phyloP scores from a whole-genome alignment of 2,113 vertebrate species.

The Bubo scandiacus region DNA sequence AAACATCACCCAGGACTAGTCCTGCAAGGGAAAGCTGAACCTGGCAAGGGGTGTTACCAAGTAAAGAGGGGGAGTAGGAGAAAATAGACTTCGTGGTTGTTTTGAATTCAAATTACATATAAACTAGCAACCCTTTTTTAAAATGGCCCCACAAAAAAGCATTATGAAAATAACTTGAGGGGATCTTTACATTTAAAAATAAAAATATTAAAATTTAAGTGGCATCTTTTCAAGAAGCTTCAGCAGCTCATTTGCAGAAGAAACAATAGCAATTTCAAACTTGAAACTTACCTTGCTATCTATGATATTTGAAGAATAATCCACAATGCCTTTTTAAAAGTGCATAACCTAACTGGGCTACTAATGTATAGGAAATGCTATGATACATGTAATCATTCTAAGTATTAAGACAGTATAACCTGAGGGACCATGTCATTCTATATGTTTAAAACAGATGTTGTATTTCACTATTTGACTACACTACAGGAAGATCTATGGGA shows the following conservation, averaged over 20 bases:
- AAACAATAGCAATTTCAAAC: not conserved
- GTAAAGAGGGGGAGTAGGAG: rapidly evolving
- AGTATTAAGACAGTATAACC: no score
- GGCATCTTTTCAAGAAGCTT: not conserved
- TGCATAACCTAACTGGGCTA: not conserved
- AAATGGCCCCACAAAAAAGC: not conserved
- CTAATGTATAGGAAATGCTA: rapidly evolving
- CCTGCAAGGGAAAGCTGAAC: not conserved
- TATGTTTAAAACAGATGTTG: not conserved
- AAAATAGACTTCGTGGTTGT: not conserved
- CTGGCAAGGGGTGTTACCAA: no score
- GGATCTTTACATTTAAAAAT: not conserved
- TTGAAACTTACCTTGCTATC: not conserved
- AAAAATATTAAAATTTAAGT: not conserved
- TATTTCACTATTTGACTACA: not conserved
- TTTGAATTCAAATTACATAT: not conserved
- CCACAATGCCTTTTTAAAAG: not conserved
- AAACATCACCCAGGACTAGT: not conserved
- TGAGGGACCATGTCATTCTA: not conserved
- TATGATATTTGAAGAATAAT: not conserved
- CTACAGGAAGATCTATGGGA: not conserved
- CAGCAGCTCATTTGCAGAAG: not conserved
- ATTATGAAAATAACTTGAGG: not conserved
- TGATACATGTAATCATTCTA: not conserved
- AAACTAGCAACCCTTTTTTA: not conserved